Evolutionary conservation across 2,888 invertebrate genomes (phyloP).

Genomic region (Helicoverpa assulta): DNA sequence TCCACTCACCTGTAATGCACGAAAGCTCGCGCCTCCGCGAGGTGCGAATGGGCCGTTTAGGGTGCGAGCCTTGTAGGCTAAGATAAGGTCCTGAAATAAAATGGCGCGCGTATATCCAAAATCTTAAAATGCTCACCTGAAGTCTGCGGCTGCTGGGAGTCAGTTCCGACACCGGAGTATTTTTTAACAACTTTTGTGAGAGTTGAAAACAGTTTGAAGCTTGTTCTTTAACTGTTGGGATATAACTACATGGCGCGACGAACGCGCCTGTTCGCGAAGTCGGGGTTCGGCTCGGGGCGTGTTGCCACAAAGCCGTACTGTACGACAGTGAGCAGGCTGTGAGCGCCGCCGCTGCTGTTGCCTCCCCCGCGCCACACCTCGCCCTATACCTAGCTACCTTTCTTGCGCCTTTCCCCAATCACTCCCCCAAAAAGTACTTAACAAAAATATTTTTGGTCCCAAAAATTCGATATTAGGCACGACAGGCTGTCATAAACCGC

Average conservation of each 20-base stretch:
- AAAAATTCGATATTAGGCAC: constrained; percentile 1
- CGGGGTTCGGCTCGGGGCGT: constrained; percentile 67
- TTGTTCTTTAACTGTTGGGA: constrained; percentile 68
- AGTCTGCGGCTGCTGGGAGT: constrained; percentile 67
- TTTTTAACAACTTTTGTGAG: constrained; percentile 77
- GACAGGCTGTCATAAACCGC: not conserved
- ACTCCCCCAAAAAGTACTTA: constrained; percentile 52
- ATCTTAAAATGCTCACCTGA: constrained; percentile 76
- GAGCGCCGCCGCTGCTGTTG: constrained; percentile 46
- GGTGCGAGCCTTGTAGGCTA: constrained; percentile 31
- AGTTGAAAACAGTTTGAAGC: constrained; percentile 81
- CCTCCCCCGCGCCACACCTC: constrained; percentile 59
- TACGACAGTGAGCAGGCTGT: constrained; percentile 69
- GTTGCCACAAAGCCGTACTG: constrained; percentile 68
- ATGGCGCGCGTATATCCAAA: constrained; percentile 71
- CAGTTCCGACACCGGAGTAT: constrained; percentile 71
- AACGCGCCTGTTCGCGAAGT: constrained; percentile 69
- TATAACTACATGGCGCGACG: constrained; percentile 74
- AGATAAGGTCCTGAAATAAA: constrained; percentile 68
- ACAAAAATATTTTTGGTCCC: not conserved
- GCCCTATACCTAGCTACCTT: constrained; percentile 61
- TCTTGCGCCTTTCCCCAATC: constrained; percentile 60
- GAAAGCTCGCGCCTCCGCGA: constrained; percentile 22
- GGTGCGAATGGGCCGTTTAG: constrained; percentile 50
- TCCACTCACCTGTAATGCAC: constrained; percentile 12